phyloP scores from a whole-genome alignment of 2,888 invertebrate genomes.

The Neocrepidodera transversa region DNA sequence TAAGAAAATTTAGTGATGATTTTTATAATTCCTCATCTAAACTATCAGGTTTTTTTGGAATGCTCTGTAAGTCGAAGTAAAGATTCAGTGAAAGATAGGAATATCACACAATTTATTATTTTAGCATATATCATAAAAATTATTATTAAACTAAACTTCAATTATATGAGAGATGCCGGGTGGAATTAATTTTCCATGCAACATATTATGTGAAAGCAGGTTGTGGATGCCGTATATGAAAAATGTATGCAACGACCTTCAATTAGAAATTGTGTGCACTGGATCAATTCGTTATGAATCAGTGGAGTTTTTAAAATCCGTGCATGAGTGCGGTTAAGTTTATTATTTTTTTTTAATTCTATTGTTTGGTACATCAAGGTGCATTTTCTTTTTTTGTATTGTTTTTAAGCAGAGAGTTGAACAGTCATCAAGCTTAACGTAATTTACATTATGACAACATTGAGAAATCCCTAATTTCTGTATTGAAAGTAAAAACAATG shows the following conservation, averaged over 20 bases:
- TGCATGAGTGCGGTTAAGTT: neutral
- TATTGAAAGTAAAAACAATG: conserved; percentile 16
- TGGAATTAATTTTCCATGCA: too few relatives aligned
- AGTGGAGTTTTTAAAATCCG: neutral
- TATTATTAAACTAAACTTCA: too few relatives aligned
- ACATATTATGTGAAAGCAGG: too few relatives aligned
- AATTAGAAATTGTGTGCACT: conserved; percentile 2
- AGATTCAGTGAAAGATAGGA: too few relatives aligned
- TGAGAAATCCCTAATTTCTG: conserved; percentile 8
- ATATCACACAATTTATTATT: too few relatives aligned
- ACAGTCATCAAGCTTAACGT: conserved; percentile 27
- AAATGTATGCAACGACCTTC: conserved; percentile 5
- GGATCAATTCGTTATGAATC: neutral
- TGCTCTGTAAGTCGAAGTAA: too few relatives aligned
- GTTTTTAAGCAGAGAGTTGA: conserved; percentile 1
- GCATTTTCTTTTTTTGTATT: conserved; percentile 4
- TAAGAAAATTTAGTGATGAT: too few relatives aligned
- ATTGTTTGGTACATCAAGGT: neutral
- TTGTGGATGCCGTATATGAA: too few relatives aligned
- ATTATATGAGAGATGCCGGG: too few relatives aligned
- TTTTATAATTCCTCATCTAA: too few relatives aligned
- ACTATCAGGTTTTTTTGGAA: too few relatives aligned
- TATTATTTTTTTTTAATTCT: neutral
- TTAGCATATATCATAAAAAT: too few relatives aligned
- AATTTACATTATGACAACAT: conserved; percentile 19